Evolutionary conservation across 2,797 vertebrate genomes (phyloP), one percentile per base, ranked within the genome.

Genomic region (Podargus strigoides): DNA sequence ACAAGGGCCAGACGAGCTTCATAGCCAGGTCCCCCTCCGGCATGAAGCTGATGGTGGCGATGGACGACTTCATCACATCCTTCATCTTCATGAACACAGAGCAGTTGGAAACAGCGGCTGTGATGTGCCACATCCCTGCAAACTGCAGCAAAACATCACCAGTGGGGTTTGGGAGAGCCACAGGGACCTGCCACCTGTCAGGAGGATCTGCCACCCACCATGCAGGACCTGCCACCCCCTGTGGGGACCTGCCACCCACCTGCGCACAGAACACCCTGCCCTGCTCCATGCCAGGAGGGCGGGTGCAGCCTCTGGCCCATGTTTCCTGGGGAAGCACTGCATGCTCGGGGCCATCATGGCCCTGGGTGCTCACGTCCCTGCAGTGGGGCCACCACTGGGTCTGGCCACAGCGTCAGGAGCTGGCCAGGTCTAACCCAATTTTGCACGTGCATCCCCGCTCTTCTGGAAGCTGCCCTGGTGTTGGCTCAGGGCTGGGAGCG

Each of bases 331-430:
- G 46, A 76, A 67, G 26, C 7, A 3, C 56, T 3, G 3, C 27
- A 9, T 0, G 0, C 58, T 9, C 4, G 0, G 14, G 39, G 55
- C 32, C 53, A 42, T n/a, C 34, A 14, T 1, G 1, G 44, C 28
- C 47, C 32, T 1, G 3, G 1, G 1, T 22, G n/a, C 16, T 52
- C 0, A 2, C 26, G 32, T 27, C 67, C 42, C 64, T 62, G 59
- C 28, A 63, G 72, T 0, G 1, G 46, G 30, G 44, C 12, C 70
- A 21, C 19, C 14, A 2, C n/a, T 26, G 53, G 36, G 1, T 1
- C 32, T 64, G 53, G 18, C 24, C 56, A 22, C 14, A 19, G 53
- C 6, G 32, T 42, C 49, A 22, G n/a, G 19, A 66, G 47, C 9
- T 17, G 49, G 21, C 47, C 42, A 34, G 37, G 36, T 41, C 24